Base-by-base conservation (phyloP, 1,140 invertebrate genomes). In the Myzus persicae region DNA sequence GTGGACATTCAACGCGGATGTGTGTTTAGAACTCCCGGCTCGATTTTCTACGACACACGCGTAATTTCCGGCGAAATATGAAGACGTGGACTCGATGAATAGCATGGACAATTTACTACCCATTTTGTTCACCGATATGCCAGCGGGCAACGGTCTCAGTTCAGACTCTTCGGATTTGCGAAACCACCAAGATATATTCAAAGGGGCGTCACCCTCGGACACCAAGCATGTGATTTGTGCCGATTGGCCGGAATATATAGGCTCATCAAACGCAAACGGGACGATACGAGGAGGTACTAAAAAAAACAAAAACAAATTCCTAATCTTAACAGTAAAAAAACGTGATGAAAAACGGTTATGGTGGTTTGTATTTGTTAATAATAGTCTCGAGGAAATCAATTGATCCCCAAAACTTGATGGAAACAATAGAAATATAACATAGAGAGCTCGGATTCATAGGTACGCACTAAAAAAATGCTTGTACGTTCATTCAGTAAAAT, bases 41-140 rank as follows among this genome's bases (percentile, higher is more conserved):
- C 94, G 94, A 94, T 96, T 96, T 46, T 94, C 94, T 0, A 95
- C 95, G 18, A 93, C 22, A 94, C 96, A 96, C 14, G 95, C 95
- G 94, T 96, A 96, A 94, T 95, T 95, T 46, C 96, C 96, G 42
- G 95, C 94, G 94, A 96, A 96, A 92, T 93, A 51, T 24, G 94
- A 94, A 22, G 91, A 93, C 4, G 94, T 85, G 14, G 94, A 96
- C 54, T 97, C 96, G 94, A 97, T 97, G 67, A 96, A 96, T 93
- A 99, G 95, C 94, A 98, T 95, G 92, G 96, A 97, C 95, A 95
- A 93, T 94, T 97, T 97, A 94, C 96, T 96, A 89, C 97, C 97
- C 94, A 97, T 95, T 95, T 96, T 96, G 24, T 94, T 95, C 26
- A 95, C 95, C 1, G 94, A 94, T 46, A 96, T 95, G 88, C 95